Conservation (phyloP, 2,888 invertebrate species). For the Drosophila atroscutellata region DNA sequence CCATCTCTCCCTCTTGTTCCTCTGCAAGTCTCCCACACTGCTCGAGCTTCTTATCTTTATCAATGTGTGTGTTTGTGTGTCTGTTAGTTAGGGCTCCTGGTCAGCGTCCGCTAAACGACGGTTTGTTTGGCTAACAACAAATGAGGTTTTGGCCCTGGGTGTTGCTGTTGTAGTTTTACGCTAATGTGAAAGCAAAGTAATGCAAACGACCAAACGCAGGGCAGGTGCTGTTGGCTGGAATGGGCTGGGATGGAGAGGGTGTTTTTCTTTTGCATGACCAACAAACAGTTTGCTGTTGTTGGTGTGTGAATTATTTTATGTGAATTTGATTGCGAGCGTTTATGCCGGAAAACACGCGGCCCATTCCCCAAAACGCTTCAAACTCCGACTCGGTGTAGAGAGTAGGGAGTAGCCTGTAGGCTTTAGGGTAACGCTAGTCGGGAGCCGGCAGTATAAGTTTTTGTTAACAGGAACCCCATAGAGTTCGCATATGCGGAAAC, state of each 20-base stretch:
- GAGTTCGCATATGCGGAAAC: conserved; percentile 24
- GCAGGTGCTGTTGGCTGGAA: not conserved
- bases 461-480: conserved; percentile 4
- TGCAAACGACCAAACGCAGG: conserved; percentile 26
- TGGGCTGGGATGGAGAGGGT: not conserved
- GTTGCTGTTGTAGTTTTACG: conserved; percentile 44
- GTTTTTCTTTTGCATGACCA: conserved; percentile 64
- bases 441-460: not conserved
- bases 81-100: conserved; percentile 14
- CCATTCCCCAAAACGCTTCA: conserved; percentile 42
- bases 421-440: not conserved
- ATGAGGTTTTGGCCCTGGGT: conserved; percentile 33
- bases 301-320: conserved; percentile 77
- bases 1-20: not conserved
- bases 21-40: not conserved
- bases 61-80: conserved; percentile 8
- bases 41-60: conserved; percentile 7
- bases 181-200: conserved; percentile 53
- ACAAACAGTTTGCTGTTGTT: conserved; percentile 69
- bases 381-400: not conserved
- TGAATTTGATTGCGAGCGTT: conserved; percentile 80
- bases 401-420: not conserved
- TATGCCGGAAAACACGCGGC: conserved; percentile 73
- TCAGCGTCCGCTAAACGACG: conserved; percentile 66
- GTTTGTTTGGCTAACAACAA: conserved; percentile 68